Percentiles rank a stretch among this genome's conserved stretches.
phyloP scores from a whole-genome alignment of 2,888 invertebrate species.

The Ochropleura leucogaster region DNA sequence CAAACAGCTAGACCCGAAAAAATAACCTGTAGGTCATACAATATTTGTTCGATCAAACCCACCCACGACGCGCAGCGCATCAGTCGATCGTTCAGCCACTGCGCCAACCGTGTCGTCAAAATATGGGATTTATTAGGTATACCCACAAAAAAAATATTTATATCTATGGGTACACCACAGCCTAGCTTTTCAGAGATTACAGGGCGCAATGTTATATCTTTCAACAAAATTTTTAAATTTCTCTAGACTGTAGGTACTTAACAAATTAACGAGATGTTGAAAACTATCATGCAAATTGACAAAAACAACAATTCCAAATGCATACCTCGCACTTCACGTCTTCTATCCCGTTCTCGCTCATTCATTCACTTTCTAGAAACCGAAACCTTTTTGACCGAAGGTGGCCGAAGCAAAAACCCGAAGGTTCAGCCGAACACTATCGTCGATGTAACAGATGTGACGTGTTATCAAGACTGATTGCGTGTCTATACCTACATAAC shows the following conservation, averaged over 20 bases:
- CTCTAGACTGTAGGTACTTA: background rate
- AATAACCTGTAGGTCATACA: too few relatives aligned
- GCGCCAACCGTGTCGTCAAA: too few relatives aligned
- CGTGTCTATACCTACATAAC: conserved; percentile 6
- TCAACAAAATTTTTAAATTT: background rate
- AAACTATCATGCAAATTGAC: background rate
- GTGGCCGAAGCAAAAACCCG: background rate
- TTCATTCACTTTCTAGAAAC: background rate
- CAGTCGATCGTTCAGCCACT: too few relatives aligned
- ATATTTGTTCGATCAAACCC: too few relatives aligned
- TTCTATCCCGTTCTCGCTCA: background rate
- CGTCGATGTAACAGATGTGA: conserved; percentile 21
- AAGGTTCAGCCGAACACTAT: background rate
- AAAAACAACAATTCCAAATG: background rate
- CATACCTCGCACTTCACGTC: background rate
- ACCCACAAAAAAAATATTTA: too few relatives aligned
- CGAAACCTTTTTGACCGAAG: background rate
- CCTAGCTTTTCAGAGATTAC: too few relatives aligned
- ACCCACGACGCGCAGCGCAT: too few relatives aligned
- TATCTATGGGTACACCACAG: too few relatives aligned
- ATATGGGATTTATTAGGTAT: too few relatives aligned
- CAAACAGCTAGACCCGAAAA: too few relatives aligned
- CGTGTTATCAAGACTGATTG: conserved; percentile 37
- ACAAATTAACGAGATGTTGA: background rate
- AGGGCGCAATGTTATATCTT: too few relatives aligned